Conservation (phyloP, 2,888 invertebrate species). For the Temnothorax rugatulus region DNA sequence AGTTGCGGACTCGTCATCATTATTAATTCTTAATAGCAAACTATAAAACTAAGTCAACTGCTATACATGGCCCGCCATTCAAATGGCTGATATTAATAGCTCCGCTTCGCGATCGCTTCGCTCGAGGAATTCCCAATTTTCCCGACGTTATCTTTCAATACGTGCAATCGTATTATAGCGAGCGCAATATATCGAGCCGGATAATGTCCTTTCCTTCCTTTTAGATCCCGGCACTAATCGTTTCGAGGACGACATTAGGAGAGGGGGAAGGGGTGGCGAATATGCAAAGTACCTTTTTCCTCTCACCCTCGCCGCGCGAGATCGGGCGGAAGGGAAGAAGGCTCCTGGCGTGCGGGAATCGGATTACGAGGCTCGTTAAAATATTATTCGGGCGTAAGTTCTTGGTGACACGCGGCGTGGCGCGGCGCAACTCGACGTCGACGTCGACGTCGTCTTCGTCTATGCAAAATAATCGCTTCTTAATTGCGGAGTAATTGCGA, state of each 20-base stretch:
- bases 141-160: constrained; percentile 7
- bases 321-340: constrained; percentile 24
- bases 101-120: not conserved
- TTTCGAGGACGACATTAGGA: constrained; percentile 72
- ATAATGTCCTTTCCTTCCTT: constrained; percentile 37
- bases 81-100: not conserved
- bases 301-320: constrained; percentile 58
- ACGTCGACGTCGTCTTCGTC: constrained; percentile 70
- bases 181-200: constrained; percentile 22
- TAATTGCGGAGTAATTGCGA: constrained; percentile 85
- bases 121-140: constrained; percentile 5
- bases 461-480: constrained; percentile 86
- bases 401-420: constrained; percentile 85
- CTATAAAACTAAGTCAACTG: constrained; percentile 3
- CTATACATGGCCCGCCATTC: not conserved
- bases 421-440: constrained; percentile 76
- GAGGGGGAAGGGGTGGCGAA: constrained; percentile 76
- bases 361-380: constrained; percentile 86
- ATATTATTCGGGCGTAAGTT: constrained; percentile 85
- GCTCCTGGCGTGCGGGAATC: constrained; percentile 75
- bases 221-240: constrained; percentile 61
- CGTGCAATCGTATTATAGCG: not conserved
- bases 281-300: constrained; percentile 85
- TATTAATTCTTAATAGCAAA: constrained; percentile 13
- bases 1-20: not conserved